Evolutionary conservation across 2,797 vertebrate genomes (phyloP).

Genomic region (Trichosurus vulpecula): DNA sequence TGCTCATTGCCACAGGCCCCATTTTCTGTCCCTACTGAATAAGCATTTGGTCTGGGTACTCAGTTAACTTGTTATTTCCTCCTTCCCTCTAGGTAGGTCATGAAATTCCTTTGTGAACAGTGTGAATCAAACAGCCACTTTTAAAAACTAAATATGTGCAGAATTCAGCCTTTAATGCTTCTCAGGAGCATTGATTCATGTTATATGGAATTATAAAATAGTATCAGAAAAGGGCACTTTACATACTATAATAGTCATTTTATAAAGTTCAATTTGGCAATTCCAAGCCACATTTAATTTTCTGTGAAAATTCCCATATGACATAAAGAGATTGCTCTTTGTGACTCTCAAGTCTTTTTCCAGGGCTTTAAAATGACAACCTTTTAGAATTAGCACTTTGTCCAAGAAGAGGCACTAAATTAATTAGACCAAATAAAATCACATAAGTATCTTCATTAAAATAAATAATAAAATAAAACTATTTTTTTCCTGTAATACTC

Average conservation of each 20-base stretch:
- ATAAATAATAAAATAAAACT: conserved; percentile 65
- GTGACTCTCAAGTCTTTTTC: conserved; percentile 60
- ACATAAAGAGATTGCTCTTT: conserved; percentile 61
- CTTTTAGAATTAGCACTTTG: conserved; percentile 66
- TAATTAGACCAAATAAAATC: conserved; percentile 67
- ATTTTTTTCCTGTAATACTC: conserved; percentile 41
- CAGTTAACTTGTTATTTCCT: conserved; percentile 27
- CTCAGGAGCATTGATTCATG: conserved; percentile 60
- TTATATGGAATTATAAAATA: conserved; percentile 64
- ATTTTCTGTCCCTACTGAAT: not conserved
- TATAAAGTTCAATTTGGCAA: conserved; percentile 75
- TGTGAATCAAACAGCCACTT: conserved; percentile 48
- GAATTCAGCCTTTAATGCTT: conserved; percentile 60
- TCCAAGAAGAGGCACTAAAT: conserved; percentile 64
- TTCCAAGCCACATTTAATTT: conserved; percentile 73
- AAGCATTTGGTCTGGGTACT: conserved; percentile 43
- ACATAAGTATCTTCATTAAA: conserved; percentile 63
- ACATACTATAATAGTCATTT: conserved; percentile 66
- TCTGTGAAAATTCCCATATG: conserved; percentile 69
- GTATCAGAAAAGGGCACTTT: conserved; percentile 67
- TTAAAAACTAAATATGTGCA: conserved; percentile 44
- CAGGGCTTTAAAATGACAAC: conserved; percentile 48
- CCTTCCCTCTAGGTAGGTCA: conserved; percentile 48
- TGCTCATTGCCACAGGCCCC: not conserved
- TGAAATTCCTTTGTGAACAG: conserved; percentile 52